A percentile compares a stretch with the other conserved stretches of the same genome.
Conservation (phyloP, 2,113 vertebrate genomes). For the Henicopernis longicauda region DNA sequence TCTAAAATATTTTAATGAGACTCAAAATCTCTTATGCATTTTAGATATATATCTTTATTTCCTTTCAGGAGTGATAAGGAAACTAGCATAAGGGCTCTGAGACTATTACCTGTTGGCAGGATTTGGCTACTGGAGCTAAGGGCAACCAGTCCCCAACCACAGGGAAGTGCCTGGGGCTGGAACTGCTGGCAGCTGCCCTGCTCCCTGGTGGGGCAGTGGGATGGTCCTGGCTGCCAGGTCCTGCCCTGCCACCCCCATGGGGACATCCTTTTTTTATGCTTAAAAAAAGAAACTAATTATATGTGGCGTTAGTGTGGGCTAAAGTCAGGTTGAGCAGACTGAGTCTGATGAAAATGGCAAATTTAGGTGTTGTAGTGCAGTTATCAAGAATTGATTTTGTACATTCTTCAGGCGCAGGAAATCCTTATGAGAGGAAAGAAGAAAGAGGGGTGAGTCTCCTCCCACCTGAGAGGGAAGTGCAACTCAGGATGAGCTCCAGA, state of each 20-base stretch:
- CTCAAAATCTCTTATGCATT: neutral
- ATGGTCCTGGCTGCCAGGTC: neutral
- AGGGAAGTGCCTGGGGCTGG: neutral
- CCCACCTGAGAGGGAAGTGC: neutral
- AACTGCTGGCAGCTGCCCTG: neutral
- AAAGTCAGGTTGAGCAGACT: neutral
- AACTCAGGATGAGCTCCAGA: neutral
- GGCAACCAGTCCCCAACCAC: accelerated
- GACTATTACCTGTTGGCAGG: neutral
- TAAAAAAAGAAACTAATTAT: neutral
- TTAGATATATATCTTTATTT: neutral
- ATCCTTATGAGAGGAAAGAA: neutral
- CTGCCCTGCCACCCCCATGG: neutral
- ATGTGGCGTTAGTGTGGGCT: accelerated
- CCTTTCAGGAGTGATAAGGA: neutral
- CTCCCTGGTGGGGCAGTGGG: accelerated
- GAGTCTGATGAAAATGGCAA: neutral
- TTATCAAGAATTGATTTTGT: neutral
- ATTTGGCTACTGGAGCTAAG: neutral
- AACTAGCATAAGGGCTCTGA: neutral
- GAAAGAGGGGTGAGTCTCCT: neutral
- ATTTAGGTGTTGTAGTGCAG: neutral
- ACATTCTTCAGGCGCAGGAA: neutral
- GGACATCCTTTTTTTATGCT: neutral
- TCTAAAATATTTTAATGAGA: neutral